These are phyloP conservation scores for Drosophila borealis DNA, from an alignment of 2,888 invertebrate genomes.

Conservation along the genomic window DNA sequence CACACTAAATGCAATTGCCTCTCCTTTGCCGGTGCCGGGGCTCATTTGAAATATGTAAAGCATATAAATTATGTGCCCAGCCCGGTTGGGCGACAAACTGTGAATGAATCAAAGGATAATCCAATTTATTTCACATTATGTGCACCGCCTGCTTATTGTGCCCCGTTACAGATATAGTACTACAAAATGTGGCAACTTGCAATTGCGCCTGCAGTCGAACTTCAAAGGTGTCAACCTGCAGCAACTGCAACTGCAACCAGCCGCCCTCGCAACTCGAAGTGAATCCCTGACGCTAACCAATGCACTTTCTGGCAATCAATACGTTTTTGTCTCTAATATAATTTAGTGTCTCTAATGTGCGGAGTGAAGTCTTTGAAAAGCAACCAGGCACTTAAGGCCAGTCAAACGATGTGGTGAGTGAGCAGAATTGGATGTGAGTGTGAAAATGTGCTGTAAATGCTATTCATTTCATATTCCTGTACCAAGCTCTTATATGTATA, in stretches of 20 bases:
- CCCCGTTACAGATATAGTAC: slow-evolving; percentile 48
- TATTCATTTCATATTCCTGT: too few relatives aligned
- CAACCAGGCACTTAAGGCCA: slow-evolving; percentile 38
- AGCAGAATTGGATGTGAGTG: background rate
- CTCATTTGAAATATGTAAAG: slow-evolving; percentile 79
- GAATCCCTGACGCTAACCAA: slow-evolving; percentile 10
- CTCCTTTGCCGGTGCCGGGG: slow-evolving; percentile 31
- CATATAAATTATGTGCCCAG: slow-evolving; percentile 77
- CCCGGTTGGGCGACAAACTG: slow-evolving; percentile 71
- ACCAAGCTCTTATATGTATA: too few relatives aligned
- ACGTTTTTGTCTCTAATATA: slow-evolving; percentile 81
- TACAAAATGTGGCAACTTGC: slow-evolving; percentile 54
- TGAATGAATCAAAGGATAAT: slow-evolving; percentile 84
- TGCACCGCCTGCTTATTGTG: slow-evolving; percentile 57
- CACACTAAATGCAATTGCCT: slow-evolving; percentile 17
- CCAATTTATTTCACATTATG: slow-evolving; percentile 83
- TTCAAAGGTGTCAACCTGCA: slow-evolving; percentile 71
- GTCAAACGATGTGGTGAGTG: slow-evolving; percentile 27
- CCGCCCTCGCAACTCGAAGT: slow-evolving; percentile 2
- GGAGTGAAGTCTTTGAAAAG: slow-evolving; percentile 11
- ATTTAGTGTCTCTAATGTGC: slow-evolving; percentile 73
- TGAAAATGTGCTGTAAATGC: background rate
- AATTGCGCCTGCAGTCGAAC: slow-evolving; percentile 39
- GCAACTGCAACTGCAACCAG: slow-evolving; percentile 28
- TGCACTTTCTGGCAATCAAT: slow-evolving; percentile 74